Base-by-base conservation (phyloP, 2,113 vertebrate genomes). In the Silurus meridionalis region DNA sequence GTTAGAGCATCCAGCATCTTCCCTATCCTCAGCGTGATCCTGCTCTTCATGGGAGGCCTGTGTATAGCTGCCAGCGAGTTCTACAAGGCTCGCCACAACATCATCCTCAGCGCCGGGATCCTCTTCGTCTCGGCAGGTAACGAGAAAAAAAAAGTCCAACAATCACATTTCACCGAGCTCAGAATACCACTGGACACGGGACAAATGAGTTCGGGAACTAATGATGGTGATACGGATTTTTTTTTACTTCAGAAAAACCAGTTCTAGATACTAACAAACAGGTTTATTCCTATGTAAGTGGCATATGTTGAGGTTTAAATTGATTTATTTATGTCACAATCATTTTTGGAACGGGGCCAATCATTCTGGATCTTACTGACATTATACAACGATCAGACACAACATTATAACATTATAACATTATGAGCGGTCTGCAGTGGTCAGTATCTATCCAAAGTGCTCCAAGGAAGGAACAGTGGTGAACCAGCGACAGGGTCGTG, bases 1-100 rank as follows among this genome's bases (percentile, higher is more conserved):
- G 98, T 99, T 89, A 96, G 98, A 93, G 98, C 98, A 92, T 99
- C 98, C 88, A 99, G 98, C 94, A 98, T 99, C 94, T 99, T 99
- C 93, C 98, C 98, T n/a, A 99, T 99, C 95, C 97, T 99, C 93
- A 99, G 98, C 2, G 98, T 99, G 94, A 98, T 99, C 94, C 96
- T 99, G 93, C 97, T 99, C 90, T 99, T 99, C 95, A 99, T 99
- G 97, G 98, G 97, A 85, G 98, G 98, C 71, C 97, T 99, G 92
- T 99, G 98, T 94, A 98, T 99, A 89, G 97, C 98, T 87, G 98
- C 98, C 94, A 99, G 98, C 80, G 98, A 99, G 96, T 99, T 99
- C 96, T 99, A 99, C 96, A 99, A 99, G 96, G 97, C 98, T 74
- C 97, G 97, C 91, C 98, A 99, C 95, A 99, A 99, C 97, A 98